These are phyloP conservation scores for Halictus ligatus DNA, from an alignment of 2,888 invertebrate species.

Conservation along the genomic window DNA sequence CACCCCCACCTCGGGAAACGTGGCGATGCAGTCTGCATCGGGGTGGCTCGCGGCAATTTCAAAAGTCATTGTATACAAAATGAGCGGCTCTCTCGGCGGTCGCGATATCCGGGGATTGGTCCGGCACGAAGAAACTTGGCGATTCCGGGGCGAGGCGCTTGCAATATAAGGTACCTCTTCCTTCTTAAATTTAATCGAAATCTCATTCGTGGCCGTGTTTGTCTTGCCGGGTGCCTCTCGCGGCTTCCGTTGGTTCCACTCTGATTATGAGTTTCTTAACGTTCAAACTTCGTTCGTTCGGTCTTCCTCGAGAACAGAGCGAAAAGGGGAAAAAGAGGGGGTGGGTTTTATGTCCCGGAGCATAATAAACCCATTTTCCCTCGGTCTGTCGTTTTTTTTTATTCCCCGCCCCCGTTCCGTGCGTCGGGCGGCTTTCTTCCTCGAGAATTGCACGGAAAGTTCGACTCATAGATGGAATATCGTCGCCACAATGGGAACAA, in stretches of 20 bases:
- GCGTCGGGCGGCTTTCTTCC: slow-evolving; percentile 9
- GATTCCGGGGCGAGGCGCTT: slow-evolving; percentile 36
- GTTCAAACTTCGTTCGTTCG: slow-evolving; percentile 67
- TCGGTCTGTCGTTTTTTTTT: slow-evolving; percentile 14
- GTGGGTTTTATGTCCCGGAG: slow-evolving; percentile 62
- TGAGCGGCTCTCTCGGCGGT: slow-evolving; percentile 28
- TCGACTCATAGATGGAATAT: slow-evolving; percentile 31
- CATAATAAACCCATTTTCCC: slow-evolving; percentile 70
- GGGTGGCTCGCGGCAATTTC: slow-evolving; percentile 31
- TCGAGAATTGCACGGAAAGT: slow-evolving; percentile 49
- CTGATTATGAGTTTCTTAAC: slow-evolving; percentile 74
- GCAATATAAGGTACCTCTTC: slow-evolving; percentile 46
- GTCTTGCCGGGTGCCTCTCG: slow-evolving; percentile 62
- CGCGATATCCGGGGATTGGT: slow-evolving; percentile 8
- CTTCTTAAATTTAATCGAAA: slow-evolving; percentile 70
- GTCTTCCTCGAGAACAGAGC: slow-evolving; percentile 17
- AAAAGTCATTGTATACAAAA: slow-evolving; percentile 53
- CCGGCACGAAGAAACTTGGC: slow-evolving; percentile 63
- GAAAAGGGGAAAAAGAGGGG: not conserved
- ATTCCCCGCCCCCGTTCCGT: slow-evolving; percentile 2
- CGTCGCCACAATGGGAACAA: not conserved
- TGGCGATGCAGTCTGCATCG: not conserved
- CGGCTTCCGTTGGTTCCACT: slow-evolving; percentile 61
- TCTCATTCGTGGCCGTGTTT: slow-evolving; percentile 69
- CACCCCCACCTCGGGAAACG: not conserved